These are phyloP conservation scores for Candoia aspera DNA, from an alignment of 2,113 vertebrate species.

Conservation along the genomic window DNA sequence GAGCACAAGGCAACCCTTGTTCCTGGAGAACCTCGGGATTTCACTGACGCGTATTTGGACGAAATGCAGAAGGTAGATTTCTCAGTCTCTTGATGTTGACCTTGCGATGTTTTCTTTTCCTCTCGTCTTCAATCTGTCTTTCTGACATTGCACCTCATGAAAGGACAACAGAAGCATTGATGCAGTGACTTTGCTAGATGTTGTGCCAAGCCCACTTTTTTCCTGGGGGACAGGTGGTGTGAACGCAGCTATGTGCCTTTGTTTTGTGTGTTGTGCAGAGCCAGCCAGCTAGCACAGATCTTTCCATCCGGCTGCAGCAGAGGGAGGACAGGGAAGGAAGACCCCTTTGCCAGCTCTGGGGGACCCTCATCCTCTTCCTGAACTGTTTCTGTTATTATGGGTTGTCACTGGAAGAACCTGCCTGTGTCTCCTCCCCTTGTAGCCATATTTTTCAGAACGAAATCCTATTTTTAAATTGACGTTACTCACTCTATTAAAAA, in stretches of 20 bases:
- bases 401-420: background rate
- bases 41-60: conserved; percentile 64
- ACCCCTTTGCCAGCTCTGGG: background rate
- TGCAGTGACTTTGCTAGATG: background rate
- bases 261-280: too few relatives aligned
- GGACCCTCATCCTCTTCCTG: background rate
- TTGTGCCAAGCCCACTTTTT: background rate
- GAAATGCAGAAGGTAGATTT: conserved; percentile 51
- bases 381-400: background rate
- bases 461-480: background rate
- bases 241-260: background rate
- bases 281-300: too few relatives aligned
- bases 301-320: too few relatives aligned
- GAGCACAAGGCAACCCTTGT: conserved; percentile 43
- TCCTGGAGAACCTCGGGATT: conserved; percentile 51
- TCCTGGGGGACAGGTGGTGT: too few relatives aligned
- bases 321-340: too few relatives aligned
- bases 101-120: background rate
- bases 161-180: background rate
- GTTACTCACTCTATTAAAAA: too few relatives aligned
- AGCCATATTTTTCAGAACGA: background rate
- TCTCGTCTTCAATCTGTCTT: background rate
- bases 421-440: background rate
- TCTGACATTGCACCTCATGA: background rate
- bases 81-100: too few relatives aligned